These are phyloP conservation scores for Mesaphorura yosii DNA, from an alignment of 1,140 invertebrate genomes.

Conservation along the genomic window DNA sequence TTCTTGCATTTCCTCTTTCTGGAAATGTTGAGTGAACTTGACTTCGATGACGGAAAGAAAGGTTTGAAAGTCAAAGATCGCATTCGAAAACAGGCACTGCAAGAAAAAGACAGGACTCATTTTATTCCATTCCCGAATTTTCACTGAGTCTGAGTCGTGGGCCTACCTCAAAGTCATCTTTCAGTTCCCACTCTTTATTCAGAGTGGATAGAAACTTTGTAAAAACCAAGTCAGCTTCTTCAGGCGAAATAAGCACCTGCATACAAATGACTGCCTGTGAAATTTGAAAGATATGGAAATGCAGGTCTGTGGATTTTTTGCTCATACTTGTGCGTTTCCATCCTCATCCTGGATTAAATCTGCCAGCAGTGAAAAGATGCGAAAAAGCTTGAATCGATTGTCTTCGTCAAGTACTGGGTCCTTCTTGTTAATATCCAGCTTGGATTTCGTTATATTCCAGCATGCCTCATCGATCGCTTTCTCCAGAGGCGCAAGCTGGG, in stretches of 20 bases:
- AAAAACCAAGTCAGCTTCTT: slow-evolving; percentile 35
- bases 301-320: not conserved
- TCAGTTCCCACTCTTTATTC: slow-evolving; percentile 29
- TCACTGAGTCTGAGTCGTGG: not conserved
- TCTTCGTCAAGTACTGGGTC: slow-evolving; percentile 49
- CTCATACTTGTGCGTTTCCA: slow-evolving; percentile 28
- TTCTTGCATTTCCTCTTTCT: slow-evolving; percentile 51
- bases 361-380: slow-evolving; percentile 62
- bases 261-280: slow-evolving; percentile 19
- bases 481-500: slow-evolving; percentile 46
- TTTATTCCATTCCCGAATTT: not conserved
- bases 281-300: too few species aligned
- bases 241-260: slow-evolving; percentile 33
- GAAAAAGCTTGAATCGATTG: slow-evolving; percentile 59
- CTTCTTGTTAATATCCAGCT: slow-evolving; percentile 42
- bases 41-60: slow-evolving; percentile 29
- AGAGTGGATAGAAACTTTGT: slow-evolving; percentile 33
- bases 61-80: slow-evolving; percentile 29
- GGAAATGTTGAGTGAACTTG: slow-evolving; percentile 33
- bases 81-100: slow-evolving; percentile 30
- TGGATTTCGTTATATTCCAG: slow-evolving; percentile 56
- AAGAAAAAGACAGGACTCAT: slow-evolving; percentile 9
- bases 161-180: slow-evolving; percentile 27
- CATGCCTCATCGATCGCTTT: slow-evolving; percentile 54
- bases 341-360: slow-evolving; percentile 44